phyloP scores from a whole-genome alignment of 2,888 invertebrate species.

The Hypena proboscidalis region DNA sequence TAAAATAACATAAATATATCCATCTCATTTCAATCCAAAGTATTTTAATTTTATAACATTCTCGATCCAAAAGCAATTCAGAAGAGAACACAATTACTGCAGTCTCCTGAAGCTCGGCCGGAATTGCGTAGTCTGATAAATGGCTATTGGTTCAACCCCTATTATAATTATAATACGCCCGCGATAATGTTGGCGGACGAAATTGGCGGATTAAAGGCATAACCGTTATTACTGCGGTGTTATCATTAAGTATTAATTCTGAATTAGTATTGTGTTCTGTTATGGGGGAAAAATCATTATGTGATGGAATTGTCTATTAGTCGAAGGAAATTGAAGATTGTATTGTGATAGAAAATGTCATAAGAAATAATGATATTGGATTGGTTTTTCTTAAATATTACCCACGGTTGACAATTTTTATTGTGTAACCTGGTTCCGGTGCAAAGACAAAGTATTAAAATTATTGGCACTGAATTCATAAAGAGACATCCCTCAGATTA shows the following conservation, averaged over 20 bases:
- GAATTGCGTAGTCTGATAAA: conserved; percentile 12
- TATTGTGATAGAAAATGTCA: no score
- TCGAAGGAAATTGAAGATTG: no score
- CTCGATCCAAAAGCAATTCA: background rate
- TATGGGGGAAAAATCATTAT: no score
- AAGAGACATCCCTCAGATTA: no score
- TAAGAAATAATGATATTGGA: no score
- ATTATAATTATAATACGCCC: conserved; percentile 18
- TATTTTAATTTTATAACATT: background rate
- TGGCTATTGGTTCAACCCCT: conserved; percentile 17
- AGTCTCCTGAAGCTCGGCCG: background rate
- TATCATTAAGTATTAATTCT: conserved; percentile 15
- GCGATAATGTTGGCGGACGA: conserved; percentile 13
- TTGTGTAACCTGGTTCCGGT: no score
- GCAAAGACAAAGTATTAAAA: no score
- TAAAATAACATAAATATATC: no score
- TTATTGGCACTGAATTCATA: no score
- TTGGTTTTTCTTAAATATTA: no score
- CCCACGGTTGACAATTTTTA: no score
- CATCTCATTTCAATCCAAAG: background rate
- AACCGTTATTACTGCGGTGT: conserved; percentile 9
- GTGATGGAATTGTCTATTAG: no score
- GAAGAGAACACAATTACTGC: conserved; percentile 8
- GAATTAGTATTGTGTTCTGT: conserved; percentile 4
- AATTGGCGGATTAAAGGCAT: conserved; percentile 16